Conservation (phyloP, 2,797 vertebrate species). For the Sebastes nivosus region DNA sequence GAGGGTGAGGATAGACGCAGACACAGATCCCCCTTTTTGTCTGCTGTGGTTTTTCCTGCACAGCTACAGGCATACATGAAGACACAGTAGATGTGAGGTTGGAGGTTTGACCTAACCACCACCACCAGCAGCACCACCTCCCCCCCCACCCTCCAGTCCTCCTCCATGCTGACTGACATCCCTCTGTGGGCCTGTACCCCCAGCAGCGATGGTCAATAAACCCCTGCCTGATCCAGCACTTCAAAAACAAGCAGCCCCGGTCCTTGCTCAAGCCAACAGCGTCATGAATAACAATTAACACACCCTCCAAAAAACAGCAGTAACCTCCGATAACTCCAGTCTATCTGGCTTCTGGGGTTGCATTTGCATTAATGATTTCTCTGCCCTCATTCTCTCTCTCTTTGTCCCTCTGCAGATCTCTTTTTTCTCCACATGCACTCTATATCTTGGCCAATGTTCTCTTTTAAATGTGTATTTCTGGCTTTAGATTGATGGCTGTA, state of each 20-base stretch:
- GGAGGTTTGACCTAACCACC: conserved; percentile 36
- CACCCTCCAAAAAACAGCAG: conserved; percentile 67
- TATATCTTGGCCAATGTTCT: not conserved
- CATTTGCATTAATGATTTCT: conserved; percentile 82
- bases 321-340: conserved; percentile 66
- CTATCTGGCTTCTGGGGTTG: conserved; percentile 52
- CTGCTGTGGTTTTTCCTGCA: conserved; percentile 26
- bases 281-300: conserved; percentile 81
- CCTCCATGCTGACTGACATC: conserved; percentile 43
- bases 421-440: not conserved
- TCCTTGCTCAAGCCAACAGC: conserved; percentile 46
- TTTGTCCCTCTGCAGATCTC: conserved; percentile 17
- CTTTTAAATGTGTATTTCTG: conserved; percentile 29
- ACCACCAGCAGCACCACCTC: not conserved
- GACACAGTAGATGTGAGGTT: conserved; percentile 34
- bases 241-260: conserved; percentile 65
- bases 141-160: conserved; percentile 15
- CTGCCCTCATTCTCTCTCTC: conserved; percentile 27
- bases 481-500: conserved; percentile 23
- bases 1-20: not conserved
- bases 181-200: conserved; percentile 61
- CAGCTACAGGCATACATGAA: conserved; percentile 41
- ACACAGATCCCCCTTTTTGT: conserved; percentile 22
- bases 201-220: conserved; percentile 72
- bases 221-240: conserved; percentile 61